Evolutionary conservation across 2,888 invertebrate species (phyloP), one percentile per base, ranked within the genome.

Genomic region (Drosophila lutescens): DNA sequence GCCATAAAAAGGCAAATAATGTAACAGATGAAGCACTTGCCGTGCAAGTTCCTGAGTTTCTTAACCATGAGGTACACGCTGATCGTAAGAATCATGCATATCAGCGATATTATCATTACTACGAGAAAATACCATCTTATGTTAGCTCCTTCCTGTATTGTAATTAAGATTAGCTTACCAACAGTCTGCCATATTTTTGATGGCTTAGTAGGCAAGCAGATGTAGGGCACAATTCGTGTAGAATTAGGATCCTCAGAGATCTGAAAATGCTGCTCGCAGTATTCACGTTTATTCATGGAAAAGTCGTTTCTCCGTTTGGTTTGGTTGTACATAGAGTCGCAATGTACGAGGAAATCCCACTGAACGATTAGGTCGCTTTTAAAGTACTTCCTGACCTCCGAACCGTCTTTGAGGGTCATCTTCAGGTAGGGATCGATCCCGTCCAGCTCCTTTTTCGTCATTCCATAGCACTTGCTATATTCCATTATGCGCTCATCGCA

Each of bases 21-120:
- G 91, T 96, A 96, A 53, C 94, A 94, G 94, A 95, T 95, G 54
- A 96, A 91, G 12, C 95, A 95, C 92, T 94, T 94, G n/a, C 95
- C 95, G 83, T 96, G 96, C 1, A 96, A 92, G 90, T 95, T 96
- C 63, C 94, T 92, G 41, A 95, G 91, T 68, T 96, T 95, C 0
- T 95, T 94, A 55, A 96, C 93, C 32, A 94, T 91, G 0, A 94
- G 94, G 90, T 96, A 96, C 6, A 96, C 95, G 54, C 95, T 10
- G 79, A 96, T 94, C 1, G 96, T 96, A 0, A 94, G 93, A 51
- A 95, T 80, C 3, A 96, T 43, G 15, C 41, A 43, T 17, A 95
- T 95, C 57, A 95, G 93, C 0, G 96, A 96, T 12, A 95, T 17
- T 4, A 43, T 9, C 17, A 43, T 20, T 4, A 9, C 41, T 43